These are phyloP conservation scores for Caenorhabditis brenneri DNA, from an alignment of 1,140 invertebrate species.

Conservation along the genomic window DNA sequence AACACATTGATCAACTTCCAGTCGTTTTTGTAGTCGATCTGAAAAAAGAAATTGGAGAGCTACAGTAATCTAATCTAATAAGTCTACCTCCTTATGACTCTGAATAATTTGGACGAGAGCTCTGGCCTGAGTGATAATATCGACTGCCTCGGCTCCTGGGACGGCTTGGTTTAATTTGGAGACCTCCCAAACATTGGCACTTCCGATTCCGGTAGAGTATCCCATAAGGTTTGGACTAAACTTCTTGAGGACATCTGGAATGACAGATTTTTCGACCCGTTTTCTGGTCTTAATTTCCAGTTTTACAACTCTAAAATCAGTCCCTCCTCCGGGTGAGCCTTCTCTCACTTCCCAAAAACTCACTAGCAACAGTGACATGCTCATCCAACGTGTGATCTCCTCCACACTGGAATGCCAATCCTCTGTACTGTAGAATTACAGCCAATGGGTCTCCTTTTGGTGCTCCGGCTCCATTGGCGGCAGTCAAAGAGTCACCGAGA, in stretches of 20 bases:
- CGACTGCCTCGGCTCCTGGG: slow-evolving; percentile 69
- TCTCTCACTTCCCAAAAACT: slow-evolving; percentile 68
- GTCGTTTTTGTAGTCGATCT: slow-evolving; percentile 71
- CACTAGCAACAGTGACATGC: slow-evolving; percentile 79
- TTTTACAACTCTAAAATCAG: too few species aligned
- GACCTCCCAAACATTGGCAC: slow-evolving; percentile 52
- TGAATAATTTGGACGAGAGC: slow-evolving; percentile 70
- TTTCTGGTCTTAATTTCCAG: too few species aligned
- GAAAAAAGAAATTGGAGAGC: not conserved
- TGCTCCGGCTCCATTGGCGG: slow-evolving; percentile 80
- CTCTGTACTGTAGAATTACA: slow-evolving; percentile 80
- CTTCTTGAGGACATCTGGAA: slow-evolving; percentile 70
- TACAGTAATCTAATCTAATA: too few species aligned
- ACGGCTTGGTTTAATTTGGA: slow-evolving; percentile 70
- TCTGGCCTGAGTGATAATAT: slow-evolving; percentile 70
- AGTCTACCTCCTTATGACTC: slow-evolving; percentile 54
- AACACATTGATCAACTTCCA: slow-evolving; percentile 86
- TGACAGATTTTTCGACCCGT: too few species aligned
- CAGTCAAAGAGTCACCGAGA: slow-evolving; percentile 81
- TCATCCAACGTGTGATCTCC: slow-evolving; percentile 79
- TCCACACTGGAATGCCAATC: slow-evolving; percentile 81
- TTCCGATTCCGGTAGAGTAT: slow-evolving; percentile 67
- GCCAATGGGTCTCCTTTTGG: slow-evolving; percentile 77
- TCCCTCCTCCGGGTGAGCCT: too few species aligned
- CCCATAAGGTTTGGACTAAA: slow-evolving; percentile 71